A percentile compares a stretch with the other conserved stretches of the same genome.
Conservation (phyloP, 23 tunicate genomes). For the Clavelina lepadiformis region DNA sequence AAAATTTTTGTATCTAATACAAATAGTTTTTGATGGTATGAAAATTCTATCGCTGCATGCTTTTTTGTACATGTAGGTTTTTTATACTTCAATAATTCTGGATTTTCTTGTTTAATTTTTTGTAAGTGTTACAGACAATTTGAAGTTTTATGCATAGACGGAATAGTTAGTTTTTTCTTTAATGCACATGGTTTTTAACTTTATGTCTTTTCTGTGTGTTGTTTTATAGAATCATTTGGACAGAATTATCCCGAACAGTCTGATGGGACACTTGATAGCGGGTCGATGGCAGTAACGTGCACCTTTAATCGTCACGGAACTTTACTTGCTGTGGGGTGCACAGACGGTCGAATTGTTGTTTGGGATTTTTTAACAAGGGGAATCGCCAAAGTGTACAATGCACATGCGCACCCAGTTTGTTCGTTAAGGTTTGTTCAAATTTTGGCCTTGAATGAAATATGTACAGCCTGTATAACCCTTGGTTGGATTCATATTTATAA, state of each 20-base stretch:
- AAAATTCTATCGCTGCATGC: too few species aligned
- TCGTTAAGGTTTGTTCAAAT: slow-evolving; percentile 74
- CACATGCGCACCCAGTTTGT: slow-evolving; percentile 96
- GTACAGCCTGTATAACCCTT: not conserved
- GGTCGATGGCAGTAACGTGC: slow-evolving; percentile 89
- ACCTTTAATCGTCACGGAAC: slow-evolving; percentile 96
- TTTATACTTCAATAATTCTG: too few species aligned
- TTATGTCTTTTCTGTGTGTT: too few species aligned
- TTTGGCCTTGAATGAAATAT: not conserved
- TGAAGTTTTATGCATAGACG: too few species aligned
- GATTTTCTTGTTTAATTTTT: too few species aligned
- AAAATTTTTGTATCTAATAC: too few species aligned
- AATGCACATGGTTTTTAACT: too few species aligned
- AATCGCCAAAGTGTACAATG: slow-evolving; percentile 87
- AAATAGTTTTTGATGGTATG: too few species aligned
- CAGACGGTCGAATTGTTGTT: slow-evolving; percentile 96
- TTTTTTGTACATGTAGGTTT: too few species aligned
- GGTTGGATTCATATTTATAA: not conserved
- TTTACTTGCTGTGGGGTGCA: slow-evolving; percentile 95
- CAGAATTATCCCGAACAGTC: slow-evolving; percentile 98
- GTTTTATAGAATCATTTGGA: slow-evolving; percentile 80
- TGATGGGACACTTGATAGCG: slow-evolving; percentile 94
- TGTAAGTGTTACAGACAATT: too few species aligned
- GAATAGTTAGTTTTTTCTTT: too few species aligned
- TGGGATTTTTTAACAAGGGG: slow-evolving; percentile 98